These are phyloP conservation scores for Cherax destructor DNA, from an alignment of 1,140 invertebrate genomes.

Conservation along the genomic window DNA sequence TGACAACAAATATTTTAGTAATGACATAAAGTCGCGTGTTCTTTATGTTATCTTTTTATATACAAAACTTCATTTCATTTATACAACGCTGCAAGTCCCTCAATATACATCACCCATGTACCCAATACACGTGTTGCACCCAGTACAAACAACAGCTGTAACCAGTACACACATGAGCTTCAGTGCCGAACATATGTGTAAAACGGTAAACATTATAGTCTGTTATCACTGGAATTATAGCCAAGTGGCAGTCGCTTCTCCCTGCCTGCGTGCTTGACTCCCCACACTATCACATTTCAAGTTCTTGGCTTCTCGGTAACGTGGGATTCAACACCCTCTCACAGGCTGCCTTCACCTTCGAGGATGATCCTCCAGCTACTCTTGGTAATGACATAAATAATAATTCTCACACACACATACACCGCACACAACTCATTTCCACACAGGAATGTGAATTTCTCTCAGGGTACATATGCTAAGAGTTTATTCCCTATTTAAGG, in stretches of 20 bases:
- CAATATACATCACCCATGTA: no score
- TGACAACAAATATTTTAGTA: no score
- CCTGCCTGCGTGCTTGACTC: not conserved
- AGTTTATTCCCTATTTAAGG: no score
- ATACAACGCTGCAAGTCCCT: no score
- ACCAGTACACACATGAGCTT: not conserved
- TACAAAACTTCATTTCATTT: no score
- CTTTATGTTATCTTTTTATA: no score
- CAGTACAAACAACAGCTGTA: not conserved
- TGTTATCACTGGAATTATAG: not conserved
- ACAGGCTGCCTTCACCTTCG: not conserved
- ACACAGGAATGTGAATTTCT: no score
- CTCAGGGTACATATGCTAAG: no score
- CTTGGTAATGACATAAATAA: not conserved
- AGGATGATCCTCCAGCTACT: not conserved
- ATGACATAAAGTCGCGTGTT: no score
- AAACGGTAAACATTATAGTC: not conserved
- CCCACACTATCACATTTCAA: not conserved
- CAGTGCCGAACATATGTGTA: not conserved
- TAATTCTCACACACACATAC: not conserved
- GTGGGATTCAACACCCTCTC: not conserved
- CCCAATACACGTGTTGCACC: no score
- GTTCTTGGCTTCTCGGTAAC: not conserved
- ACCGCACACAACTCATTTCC: no score
- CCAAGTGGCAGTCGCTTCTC: not conserved